phyloP scores from a whole-genome alignment of 2,797 vertebrate genomes.

The Protosalanx chinensis region DNA sequence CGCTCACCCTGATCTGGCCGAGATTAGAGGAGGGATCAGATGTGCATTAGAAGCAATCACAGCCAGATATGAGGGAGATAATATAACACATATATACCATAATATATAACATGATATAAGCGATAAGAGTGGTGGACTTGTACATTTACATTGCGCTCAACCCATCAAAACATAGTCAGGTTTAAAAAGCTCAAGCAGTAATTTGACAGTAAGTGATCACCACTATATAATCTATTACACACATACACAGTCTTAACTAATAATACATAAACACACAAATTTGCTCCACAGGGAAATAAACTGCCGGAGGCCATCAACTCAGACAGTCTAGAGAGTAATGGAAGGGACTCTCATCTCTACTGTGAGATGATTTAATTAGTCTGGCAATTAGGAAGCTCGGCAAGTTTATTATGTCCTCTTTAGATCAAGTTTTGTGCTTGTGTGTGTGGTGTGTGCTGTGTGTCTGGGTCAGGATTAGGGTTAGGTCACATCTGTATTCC shows the following conservation, averaged over 20 bases:
- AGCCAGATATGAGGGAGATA: background rate
- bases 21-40: slow-evolving; percentile 15
- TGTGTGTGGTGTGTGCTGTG: too few relatives aligned
- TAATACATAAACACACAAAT: background rate
- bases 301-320: background rate
- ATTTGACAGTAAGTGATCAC: too few relatives aligned
- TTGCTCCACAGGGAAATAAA: background rate
- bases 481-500: too few relatives aligned
- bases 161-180: background rate
- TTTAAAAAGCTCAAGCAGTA: background rate
- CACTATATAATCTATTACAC: background rate
- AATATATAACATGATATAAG: background rate
- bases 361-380: slow-evolving; percentile 18
- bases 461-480: too few relatives aligned
- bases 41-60: slow-evolving; percentile 6
- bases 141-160: background rate
- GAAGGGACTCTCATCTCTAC: slow-evolving; percentile 18
- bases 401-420: background rate
- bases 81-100: background rate
- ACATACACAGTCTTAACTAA: background rate
- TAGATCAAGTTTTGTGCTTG: background rate
- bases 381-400: background rate
- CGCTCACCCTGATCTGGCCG: slow-evolving; percentile 9
- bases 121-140: background rate
- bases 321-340: background rate